Base-by-base conservation (phyloP, 64 coral and sea anemone species). In the Dendronephthya gigantea region DNA sequence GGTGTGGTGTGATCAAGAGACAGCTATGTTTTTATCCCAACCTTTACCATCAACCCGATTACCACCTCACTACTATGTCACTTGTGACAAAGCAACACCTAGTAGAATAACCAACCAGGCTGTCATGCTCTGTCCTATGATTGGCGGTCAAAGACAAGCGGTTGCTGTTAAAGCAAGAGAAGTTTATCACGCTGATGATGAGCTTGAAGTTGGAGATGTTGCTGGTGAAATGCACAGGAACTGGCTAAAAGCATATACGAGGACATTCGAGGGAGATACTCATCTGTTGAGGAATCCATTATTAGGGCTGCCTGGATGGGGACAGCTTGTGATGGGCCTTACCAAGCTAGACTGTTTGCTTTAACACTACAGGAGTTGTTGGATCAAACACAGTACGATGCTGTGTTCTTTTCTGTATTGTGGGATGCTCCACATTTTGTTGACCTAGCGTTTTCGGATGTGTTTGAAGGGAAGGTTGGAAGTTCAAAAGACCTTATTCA, bases 71-170 rank as follows among this genome's bases (percentile, higher is more conserved):
- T 79, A 36, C 36, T 79, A 79, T 33, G 72, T 79, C 37, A 79
- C 72, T 35, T 79, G 32, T 79, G 72, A 79, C 37, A 79, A 79
- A 79, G 72, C 72, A 39, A 79, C 72, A 2, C 72, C 72, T 35
- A 35, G 27, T 35, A 79, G 72, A 79, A 35, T 79, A 7, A 79
- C 72, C 19, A 79, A 79, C 72, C 72, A 79, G 72, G 72, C 72
- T 35, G 72, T 79, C 15, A 79, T 79, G 72, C 32, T 79, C 27
- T 79, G 72, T 79, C 72, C 72, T 79, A 79, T 79, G 72, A 79
- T 79, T 33, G 72, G 32, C 36, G 72, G 72, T 39, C 72, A 35
- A 33, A 79, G 72, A 79, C 72, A 79, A 79, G 72, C 72, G 16
- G 29, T 79, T 79, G 72, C 72, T 79, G 72, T 79, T 29, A 34